Conservation (phyloP, 2,888 invertebrate species). For the Mesochorus sp. region DNA sequence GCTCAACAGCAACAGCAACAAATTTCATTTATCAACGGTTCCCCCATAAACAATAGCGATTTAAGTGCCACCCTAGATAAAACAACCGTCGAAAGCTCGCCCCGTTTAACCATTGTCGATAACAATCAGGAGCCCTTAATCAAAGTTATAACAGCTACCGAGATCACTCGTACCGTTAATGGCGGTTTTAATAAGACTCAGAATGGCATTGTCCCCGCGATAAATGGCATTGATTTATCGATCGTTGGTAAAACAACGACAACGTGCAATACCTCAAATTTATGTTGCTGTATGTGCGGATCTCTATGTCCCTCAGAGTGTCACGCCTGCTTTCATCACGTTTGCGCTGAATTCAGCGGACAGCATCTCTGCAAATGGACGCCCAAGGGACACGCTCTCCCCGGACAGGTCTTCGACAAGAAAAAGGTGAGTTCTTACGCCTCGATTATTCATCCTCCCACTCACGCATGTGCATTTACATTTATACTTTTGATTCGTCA, state of each 20-base stretch:
- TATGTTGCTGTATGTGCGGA: constrained; percentile 86
- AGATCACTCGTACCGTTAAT: constrained; percentile 55
- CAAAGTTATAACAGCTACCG: constrained; percentile 58
- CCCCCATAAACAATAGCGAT: constrained; percentile 23
- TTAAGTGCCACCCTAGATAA: constrained; percentile 4
- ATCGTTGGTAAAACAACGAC: constrained; percentile 33
- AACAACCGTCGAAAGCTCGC: constrained; percentile 8
- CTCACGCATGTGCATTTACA: neutral
- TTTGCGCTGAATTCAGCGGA: constrained; percentile 82
- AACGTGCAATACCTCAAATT: constrained; percentile 49
- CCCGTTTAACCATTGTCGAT: constrained; percentile 21
- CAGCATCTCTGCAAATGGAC: constrained; percentile 80
- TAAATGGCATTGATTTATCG: constrained; percentile 46
- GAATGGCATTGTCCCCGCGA: constrained; percentile 41
- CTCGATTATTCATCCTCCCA: constrained; percentile 1
- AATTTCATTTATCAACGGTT: constrained; percentile 26
- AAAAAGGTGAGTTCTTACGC: constrained; percentile 76
- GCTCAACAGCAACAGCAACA: constrained; percentile 44
- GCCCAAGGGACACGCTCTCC: constrained; percentile 77
- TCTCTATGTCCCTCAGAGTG: constrained; percentile 86
- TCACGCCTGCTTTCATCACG: constrained; percentile 86
- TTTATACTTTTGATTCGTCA: too few species aligned
- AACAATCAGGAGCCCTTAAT: constrained; percentile 22
- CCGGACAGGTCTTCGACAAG: constrained; percentile 77
- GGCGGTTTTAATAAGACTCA: constrained; percentile 42